phyloP scores from a whole-genome alignment of 2,113 vertebrate species.

The Mus spicilegus region DNA sequence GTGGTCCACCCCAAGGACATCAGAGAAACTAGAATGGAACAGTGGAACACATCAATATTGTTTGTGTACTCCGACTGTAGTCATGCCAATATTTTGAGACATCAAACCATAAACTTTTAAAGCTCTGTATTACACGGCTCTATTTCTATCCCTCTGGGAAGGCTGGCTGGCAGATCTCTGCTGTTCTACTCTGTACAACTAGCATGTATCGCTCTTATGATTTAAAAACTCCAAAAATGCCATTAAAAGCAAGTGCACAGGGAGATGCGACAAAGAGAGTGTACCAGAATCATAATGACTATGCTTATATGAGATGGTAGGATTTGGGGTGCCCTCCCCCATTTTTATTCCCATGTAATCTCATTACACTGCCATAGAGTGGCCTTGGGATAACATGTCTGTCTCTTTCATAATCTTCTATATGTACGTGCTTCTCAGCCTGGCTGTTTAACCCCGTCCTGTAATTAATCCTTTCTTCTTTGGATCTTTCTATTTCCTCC shows the following conservation, averaged over 20 bases:
- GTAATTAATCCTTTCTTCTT: neutral
- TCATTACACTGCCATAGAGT: neutral
- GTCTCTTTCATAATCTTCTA: neutral
- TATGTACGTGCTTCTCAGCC: neutral
- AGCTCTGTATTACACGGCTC: neutral
- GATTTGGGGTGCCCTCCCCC: neutral
- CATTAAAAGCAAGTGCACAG: slow-evolving; percentile 3
- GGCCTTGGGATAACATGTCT: neutral
- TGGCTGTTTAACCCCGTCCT: neutral
- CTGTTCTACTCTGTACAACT: slow-evolving; percentile 42
- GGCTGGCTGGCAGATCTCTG: neutral
- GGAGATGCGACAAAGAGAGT: slow-evolving; percentile 2
- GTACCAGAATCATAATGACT: neutral
- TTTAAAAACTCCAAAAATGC: slow-evolving; percentile 12
- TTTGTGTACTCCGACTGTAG: neutral
- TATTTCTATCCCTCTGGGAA: slow-evolving; percentile 23
- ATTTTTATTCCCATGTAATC: neutral
- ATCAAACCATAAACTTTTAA: slow-evolving; percentile 29
- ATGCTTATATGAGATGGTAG: neutral
- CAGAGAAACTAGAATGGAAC: slow-evolving; percentile 5
- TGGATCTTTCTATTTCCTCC: neutral
- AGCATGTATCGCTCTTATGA: neutral
- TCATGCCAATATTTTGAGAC: slow-evolving; percentile 21
- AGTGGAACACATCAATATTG: neutral
- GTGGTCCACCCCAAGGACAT: neutral